phyloP scores from a whole-genome alignment of 92 coral and sea anemone species.

The Chrysogorgia sp. region DNA sequence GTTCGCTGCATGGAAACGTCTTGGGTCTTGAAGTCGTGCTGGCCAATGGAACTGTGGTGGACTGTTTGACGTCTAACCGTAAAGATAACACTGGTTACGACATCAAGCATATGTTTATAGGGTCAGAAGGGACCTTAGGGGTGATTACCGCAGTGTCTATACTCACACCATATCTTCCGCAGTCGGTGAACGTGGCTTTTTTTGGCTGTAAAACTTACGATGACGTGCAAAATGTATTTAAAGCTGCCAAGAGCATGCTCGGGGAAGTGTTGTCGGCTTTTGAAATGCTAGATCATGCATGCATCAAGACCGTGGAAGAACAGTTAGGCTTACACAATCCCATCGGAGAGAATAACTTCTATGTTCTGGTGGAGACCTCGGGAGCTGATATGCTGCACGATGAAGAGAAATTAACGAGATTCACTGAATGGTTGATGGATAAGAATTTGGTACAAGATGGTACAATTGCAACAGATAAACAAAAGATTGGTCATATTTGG shows the following conservation, averaged over 20 bases:
- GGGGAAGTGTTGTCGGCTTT: slow-evolving; percentile 96
- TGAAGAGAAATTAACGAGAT: slow-evolving; percentile 77
- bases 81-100: slow-evolving; percentile 98
- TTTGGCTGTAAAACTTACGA: slow-evolving; percentile 78
- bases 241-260: slow-evolving; percentile 71
- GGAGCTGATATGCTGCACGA: slow-evolving; percentile 85
- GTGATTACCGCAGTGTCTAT: slow-evolving; percentile 88
- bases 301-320: slow-evolving; percentile 68
- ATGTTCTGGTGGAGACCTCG: slow-evolving; percentile 83
- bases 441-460: slow-evolving; percentile 78
- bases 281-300: slow-evolving; percentile 76
- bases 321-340: slow-evolving; percentile 77
- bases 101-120: slow-evolving; percentile 90
- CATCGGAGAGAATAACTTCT: slow-evolving; percentile 72
- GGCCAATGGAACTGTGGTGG: slow-evolving; percentile 87
- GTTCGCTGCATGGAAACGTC: slow-evolving; percentile 93
- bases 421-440: slow-evolving; percentile 75
- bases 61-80: slow-evolving; percentile 78
- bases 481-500: slow-evolving; percentile 85
- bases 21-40: slow-evolving; percentile 95
- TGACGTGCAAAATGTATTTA: slow-evolving; percentile 72
- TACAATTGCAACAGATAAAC: slow-evolving; percentile 79
- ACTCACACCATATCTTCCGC: slow-evolving; percentile 78
- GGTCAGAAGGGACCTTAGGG: slow-evolving; percentile 94
- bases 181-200: slow-evolving; percentile 86